Base-by-base conservation (phyloP, 2,888 invertebrate species). In the Agrypnus murinus region DNA sequence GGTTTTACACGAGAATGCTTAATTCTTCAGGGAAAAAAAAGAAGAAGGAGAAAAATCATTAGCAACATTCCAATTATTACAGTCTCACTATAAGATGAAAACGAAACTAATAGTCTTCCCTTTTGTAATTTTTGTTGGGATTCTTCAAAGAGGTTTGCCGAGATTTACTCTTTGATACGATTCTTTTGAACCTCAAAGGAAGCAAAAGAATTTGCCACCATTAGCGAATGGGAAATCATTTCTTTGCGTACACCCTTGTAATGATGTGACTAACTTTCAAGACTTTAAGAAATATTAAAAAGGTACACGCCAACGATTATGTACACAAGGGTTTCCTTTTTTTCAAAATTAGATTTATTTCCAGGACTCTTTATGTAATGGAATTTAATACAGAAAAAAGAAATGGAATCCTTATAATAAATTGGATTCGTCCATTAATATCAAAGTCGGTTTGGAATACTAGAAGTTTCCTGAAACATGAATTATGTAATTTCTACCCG, bases 161-260 rank as follows among this genome's bases (percentile, higher is more conserved):
- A 62, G 66, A 71, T 66, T 65, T 62, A 71, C 53, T 62, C 62
- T 65, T 66, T 71, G 70, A 66, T 65, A 65, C 58, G 31, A 71
- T 60, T 71, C 66, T 71, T 70, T 66, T 66, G 70, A 66, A 66
- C 45, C 32, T 66, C 45, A 60, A 45, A 59, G 46, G 4, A 58
- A 17, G n/a, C 34, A 58, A 65, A n/a, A 53, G 64, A 50, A 45
- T 53, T 53, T 65, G 55, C 36, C 50, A 55, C 64, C 64, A 70
- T 70, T 65, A 65, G 59, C 65, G 53, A 69, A 69, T 69, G 57
- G 57, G 55, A 43, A 60, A 65, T 65, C 58, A 65, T 67, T 67
- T 48, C 64, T 15, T 50, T 69, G 12, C 38, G 25, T 14, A 25
- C 5, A 45, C 57, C 19, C 55, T 53, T 55, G 53, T 57, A 69